These are phyloP conservation scores for Drosophila affinis DNA, from an alignment of 2,888 invertebrate species.

Conservation along the genomic window DNA sequence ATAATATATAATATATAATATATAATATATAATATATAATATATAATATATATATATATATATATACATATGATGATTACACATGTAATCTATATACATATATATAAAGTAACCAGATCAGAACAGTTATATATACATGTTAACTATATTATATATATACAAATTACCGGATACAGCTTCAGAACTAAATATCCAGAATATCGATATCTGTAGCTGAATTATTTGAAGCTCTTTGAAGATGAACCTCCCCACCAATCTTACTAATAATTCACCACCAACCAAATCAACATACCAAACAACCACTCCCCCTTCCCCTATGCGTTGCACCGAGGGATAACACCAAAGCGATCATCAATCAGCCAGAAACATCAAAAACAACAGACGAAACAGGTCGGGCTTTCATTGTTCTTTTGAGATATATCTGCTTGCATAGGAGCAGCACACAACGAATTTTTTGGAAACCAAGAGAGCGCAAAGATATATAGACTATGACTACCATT, in stretches of 20 bases:
- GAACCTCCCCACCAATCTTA: conserved; percentile 10
- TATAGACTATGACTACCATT: conserved; percentile 17
- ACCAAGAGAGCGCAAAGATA: conserved; percentile 22
- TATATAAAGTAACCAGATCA: conserved; percentile 11
- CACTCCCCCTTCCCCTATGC: not conserved
- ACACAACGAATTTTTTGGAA: conserved; percentile 48
- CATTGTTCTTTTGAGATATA: conserved; percentile 26
- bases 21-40: conserved; percentile 32
- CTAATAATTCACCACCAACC: conserved; percentile 12
- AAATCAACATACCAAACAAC: conserved; percentile 6
- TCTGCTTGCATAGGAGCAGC: conserved; percentile 21
- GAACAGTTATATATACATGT: not conserved
- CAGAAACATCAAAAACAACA: not conserved
- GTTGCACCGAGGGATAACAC: not conserved
- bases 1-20: conserved; percentile 34
- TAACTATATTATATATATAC: conserved; percentile 1
- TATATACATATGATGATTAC: conserved; percentile 19
- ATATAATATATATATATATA: conserved; percentile 24
- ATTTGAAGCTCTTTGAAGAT: not conserved
- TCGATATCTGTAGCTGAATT: conserved; percentile 19
- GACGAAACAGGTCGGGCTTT: not conserved
- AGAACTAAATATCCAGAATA: not conserved
- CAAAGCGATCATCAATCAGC: conserved; percentile 2
- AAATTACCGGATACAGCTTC: not conserved
- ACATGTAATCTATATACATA: conserved; percentile 31